Evolutionary conservation across 2,797 vertebrate species (phyloP).

Genomic region (Bufotes viridis): DNA sequence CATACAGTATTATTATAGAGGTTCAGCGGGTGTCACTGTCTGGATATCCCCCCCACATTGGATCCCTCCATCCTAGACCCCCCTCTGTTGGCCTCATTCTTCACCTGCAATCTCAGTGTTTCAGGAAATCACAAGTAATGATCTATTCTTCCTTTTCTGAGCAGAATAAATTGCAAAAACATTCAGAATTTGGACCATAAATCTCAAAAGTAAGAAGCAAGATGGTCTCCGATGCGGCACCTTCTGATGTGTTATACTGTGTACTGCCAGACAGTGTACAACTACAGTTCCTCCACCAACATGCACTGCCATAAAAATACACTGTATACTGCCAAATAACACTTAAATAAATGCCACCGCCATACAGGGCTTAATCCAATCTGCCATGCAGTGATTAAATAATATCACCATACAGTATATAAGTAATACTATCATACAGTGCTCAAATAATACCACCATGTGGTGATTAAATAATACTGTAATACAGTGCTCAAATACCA

Average conservation of each 20-base stretch:
- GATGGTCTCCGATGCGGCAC: not conserved
- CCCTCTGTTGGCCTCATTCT: not conserved
- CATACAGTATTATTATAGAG: not conserved
- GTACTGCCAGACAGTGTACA: not conserved
- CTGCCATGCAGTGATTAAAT: too few species aligned
- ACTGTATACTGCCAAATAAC: too few species aligned
- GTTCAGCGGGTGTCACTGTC: not conserved
- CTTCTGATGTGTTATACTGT: not conserved
- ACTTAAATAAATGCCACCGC: not conserved
- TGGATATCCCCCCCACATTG: not conserved
- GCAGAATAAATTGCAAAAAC: not conserved
- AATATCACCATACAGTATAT: too few species aligned
- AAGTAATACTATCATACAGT: too few species aligned
- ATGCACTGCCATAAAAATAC: too few species aligned
- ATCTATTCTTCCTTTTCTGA: not conserved
- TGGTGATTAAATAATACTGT: too few species aligned
- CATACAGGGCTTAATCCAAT: not conserved
- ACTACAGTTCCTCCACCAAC: not conserved
- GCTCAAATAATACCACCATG: too few species aligned
- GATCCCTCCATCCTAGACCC: too few species aligned
- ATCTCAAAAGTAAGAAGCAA: not conserved
- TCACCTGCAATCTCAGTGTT: not conserved
- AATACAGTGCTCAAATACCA: too few species aligned
- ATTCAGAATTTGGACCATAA: not conserved
- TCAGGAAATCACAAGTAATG: not conserved